These are phyloP conservation scores for Artibeus lituratus DNA, from an alignment of 2,797 vertebrate species.

Conservation along the genomic window DNA sequence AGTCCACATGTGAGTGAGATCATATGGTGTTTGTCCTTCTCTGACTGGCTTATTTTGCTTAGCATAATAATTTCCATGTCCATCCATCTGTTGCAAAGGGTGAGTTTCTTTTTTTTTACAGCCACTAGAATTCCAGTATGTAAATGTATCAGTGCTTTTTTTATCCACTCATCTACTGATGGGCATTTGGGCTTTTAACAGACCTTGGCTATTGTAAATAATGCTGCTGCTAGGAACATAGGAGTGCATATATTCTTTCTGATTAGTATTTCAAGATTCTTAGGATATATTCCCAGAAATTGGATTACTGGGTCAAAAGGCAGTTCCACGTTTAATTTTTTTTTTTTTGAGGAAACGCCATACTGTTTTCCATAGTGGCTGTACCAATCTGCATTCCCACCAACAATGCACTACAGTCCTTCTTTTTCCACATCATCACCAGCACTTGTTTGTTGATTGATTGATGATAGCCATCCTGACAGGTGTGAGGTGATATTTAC, in stretches of 20 bases:
- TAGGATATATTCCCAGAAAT: neutral
- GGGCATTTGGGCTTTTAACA: neutral
- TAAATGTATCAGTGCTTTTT: neutral
- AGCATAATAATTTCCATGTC: neutral
- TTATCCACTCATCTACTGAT: too few relatives aligned
- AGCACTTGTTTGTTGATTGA: neutral
- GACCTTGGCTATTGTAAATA: neutral
- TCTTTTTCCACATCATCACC: neutral
- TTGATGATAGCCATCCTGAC: neutral
- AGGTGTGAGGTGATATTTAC: neutral
- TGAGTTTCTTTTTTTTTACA: neutral
- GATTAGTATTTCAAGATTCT: neutral
- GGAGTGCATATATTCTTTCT: neutral
- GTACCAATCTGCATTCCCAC: neutral
- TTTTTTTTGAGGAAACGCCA: neutral
- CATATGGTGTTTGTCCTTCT: neutral
- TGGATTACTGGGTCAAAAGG: neutral
- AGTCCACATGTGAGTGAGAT: neutral
- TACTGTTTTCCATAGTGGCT: neutral
- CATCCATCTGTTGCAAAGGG: neutral
- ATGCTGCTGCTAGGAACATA: neutral
- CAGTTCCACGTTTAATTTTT: neutral
- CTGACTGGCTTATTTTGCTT: neutral
- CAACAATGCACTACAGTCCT: neutral
- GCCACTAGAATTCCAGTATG: neutral